These are phyloP conservation scores for Phyllotreta cruciferae DNA, from an alignment of 2,888 invertebrate species.

Conservation along the genomic window DNA sequence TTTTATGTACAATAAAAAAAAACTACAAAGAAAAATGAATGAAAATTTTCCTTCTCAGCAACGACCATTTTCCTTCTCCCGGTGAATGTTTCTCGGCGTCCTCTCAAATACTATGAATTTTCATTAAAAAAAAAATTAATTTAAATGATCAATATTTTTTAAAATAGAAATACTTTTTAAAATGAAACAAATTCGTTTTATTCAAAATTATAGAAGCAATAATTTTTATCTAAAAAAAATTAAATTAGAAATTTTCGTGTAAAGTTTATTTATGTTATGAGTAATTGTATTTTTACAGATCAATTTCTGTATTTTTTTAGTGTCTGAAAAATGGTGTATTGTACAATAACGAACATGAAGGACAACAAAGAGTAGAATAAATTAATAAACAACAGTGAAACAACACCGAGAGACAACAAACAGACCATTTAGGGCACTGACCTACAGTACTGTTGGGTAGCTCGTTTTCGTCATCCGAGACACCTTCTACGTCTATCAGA, in stretches of 20 bases:
- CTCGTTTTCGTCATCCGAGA: slow-evolving; percentile 67
- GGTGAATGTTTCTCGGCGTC: no score
- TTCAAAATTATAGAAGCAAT: no score
- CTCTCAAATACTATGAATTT: background rate
- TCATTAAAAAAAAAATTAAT: background rate
- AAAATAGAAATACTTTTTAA: no score
- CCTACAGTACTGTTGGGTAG: slow-evolving; percentile 64
- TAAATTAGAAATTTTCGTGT: no score
- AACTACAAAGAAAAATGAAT: no score
- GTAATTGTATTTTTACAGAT: no score
- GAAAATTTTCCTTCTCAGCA: no score
- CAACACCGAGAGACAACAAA: slow-evolving; percentile 60
- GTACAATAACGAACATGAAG: slow-evolving; percentile 43
- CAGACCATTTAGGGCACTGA: slow-evolving; percentile 62
- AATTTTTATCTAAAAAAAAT: background rate
- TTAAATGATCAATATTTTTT: no score
- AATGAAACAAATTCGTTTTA: no score
- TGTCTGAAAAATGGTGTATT: slow-evolving; percentile 1
- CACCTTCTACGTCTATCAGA: slow-evolving; percentile 72
- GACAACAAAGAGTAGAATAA: slow-evolving; percentile 47
- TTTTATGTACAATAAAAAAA: background rate
- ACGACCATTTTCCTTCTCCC: no score
- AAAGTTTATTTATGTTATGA: no score
- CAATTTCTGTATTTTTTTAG: no score
- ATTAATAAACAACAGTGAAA: slow-evolving; percentile 54